Conservation (phyloP, 2,113 vertebrate species). For the Amazona vittata region DNA sequence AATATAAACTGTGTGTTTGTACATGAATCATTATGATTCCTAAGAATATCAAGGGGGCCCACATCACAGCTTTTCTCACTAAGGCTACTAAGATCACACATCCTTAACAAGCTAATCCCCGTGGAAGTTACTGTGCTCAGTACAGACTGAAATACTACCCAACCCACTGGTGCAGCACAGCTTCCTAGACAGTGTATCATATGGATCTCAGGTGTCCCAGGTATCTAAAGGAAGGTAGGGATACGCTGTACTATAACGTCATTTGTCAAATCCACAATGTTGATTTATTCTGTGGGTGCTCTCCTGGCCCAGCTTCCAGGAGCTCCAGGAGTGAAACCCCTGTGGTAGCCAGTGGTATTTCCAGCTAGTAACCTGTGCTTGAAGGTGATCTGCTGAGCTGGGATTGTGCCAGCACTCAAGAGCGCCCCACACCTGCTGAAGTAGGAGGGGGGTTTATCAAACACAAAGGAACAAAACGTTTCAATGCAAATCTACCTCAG, state of each 20-base stretch:
- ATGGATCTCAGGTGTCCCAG: background rate
- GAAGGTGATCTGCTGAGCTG: background rate
- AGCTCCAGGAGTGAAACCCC: background rate
- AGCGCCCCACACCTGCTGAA: background rate
- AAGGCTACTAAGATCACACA: background rate
- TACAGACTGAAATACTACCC: background rate
- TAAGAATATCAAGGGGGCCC: background rate
- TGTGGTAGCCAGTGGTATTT: background rate
- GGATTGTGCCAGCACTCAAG: background rate
- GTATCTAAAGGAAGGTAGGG: background rate
- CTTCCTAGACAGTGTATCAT: background rate
- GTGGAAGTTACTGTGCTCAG: background rate
- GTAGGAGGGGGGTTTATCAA: background rate
- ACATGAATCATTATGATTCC: slow-evolving; percentile 16
- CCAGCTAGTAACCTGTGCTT: background rate
- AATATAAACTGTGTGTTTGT: slow-evolving; percentile 16
- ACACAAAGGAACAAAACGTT: background rate
- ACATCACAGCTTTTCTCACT: background rate
- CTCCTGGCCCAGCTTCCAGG: background rate
- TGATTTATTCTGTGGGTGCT: background rate
- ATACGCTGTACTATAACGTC: background rate
- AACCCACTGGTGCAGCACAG: background rate
- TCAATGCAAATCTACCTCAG: background rate
- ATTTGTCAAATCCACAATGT: background rate
- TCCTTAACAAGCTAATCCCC: background rate